Evolutionary conservation across 2,113 vertebrate species (phyloP).

Genomic region (Gymnobelideus leadbeateri): DNA sequence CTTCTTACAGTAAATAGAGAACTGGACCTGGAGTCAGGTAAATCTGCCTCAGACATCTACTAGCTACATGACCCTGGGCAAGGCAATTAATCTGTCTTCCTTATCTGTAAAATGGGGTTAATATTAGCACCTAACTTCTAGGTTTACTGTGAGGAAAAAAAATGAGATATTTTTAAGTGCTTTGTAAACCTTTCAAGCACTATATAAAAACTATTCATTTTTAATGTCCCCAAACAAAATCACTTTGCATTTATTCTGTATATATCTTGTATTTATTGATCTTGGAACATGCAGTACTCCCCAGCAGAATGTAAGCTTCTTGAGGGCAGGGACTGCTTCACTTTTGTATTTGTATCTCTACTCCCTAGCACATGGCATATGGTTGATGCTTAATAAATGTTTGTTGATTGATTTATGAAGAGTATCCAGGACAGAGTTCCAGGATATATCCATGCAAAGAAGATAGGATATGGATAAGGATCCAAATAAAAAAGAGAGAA

Average conservation of each 20-base stretch:
- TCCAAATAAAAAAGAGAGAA: background rate
- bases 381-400: background rate
- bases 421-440: background rate
- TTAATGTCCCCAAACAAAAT: background rate
- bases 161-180: background rate
- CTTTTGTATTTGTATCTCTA: background rate
- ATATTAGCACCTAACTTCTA: background rate
- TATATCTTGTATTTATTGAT: background rate
- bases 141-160: background rate
- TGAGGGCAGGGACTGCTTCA: background rate
- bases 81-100: background rate
- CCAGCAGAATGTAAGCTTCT: background rate
- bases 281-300: background rate
- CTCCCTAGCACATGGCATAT: background rate
- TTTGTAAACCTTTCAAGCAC: background rate
- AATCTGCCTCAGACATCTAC: background rate
- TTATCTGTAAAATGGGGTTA: background rate
- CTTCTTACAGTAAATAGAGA: background rate
- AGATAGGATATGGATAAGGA: background rate
- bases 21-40: background rate
- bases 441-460: background rate
- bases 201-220: background rate
- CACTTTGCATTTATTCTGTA: background rate
- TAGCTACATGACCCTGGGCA: background rate
- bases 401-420: background rate